These are phyloP conservation scores for Xyrauchen texanus DNA, from an alignment of 2,113 vertebrate genomes.

Conservation along the genomic window DNA sequence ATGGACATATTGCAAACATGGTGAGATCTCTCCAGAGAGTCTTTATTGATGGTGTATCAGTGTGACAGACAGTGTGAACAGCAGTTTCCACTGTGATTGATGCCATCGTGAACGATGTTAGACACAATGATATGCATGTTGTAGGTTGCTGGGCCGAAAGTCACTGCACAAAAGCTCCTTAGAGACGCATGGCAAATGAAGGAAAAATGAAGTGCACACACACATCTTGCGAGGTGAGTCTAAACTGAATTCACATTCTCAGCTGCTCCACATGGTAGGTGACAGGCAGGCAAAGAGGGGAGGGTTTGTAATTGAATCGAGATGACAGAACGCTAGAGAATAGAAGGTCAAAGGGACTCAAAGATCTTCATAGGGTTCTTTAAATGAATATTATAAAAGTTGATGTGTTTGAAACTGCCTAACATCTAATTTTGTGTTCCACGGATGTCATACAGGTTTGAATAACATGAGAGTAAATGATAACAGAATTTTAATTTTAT, in stretches of 20 bases:
- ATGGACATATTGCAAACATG: no score
- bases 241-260: conserved; percentile 27
- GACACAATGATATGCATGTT: conserved; percentile 18
- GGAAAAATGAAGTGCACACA: not conserved
- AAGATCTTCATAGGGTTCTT: not conserved
- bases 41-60: not conserved
- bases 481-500: no score
- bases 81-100: conserved; percentile 28
- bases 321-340: conserved; percentile 7
- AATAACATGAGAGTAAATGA: no score
- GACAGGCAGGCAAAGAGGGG: conserved; percentile 6
- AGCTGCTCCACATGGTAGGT: conserved; percentile 21
- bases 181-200: not conserved
- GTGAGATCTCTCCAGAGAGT: not conserved
- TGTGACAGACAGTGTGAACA: conserved; percentile 13
- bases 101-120: conserved; percentile 21
- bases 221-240: not conserved
- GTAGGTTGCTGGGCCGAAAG: conserved; percentile 17
- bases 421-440: no score
- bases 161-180: not conserved
- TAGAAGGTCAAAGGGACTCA: conserved; percentile 3
- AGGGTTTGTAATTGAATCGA: conserved; percentile 28
- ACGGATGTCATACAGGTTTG: no score
- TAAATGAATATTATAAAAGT: not conserved
- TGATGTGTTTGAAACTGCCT: no score